Conservation (phyloP, 2,888 invertebrate species). For the Hybos culiciformis region DNA sequence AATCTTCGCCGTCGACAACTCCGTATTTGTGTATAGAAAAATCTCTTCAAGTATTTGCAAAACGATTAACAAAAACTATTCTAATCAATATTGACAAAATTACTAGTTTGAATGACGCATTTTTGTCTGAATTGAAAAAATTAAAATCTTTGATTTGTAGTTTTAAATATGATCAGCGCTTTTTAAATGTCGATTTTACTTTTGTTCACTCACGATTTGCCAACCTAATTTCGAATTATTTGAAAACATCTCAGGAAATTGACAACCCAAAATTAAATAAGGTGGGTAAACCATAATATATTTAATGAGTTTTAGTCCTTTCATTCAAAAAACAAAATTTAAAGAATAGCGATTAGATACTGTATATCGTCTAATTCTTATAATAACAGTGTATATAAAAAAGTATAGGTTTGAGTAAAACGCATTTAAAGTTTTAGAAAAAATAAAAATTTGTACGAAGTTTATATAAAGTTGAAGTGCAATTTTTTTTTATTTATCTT, state of each 20-base stretch:
- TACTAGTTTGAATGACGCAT: slow-evolving; percentile 41
- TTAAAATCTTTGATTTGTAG: slow-evolving; percentile 52
- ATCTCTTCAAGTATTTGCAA: slow-evolving; percentile 52
- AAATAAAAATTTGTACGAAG: too few species aligned
- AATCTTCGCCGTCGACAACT: slow-evolving; percentile 14
- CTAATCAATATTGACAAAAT: slow-evolving; percentile 43
- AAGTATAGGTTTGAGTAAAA: too few species aligned
- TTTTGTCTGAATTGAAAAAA: slow-evolving; percentile 55
- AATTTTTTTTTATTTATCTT: too few species aligned
- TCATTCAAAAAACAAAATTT: background rate
- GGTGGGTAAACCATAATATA: slow-evolving; percentile 13
- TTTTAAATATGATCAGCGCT: slow-evolving; percentile 54
- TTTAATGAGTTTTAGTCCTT: background rate
- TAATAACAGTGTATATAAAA: too few species aligned
- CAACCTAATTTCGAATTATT: slow-evolving; percentile 45
- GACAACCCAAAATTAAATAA: slow-evolving; percentile 19
- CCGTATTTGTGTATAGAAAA: slow-evolving; percentile 45
- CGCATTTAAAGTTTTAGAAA: too few species aligned
- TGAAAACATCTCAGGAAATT: slow-evolving; percentile 34
- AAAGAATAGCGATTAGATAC: too few species aligned
- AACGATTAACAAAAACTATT: slow-evolving; percentile 51
- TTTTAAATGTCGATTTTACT: slow-evolving; percentile 48
- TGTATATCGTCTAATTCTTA: too few species aligned
- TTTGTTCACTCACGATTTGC: slow-evolving; percentile 52
- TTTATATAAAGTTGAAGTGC: too few species aligned